These are phyloP conservation scores for Oegoconia quadripuncta DNA, from an alignment of 2,888 invertebrate species.

Conservation along the genomic window DNA sequence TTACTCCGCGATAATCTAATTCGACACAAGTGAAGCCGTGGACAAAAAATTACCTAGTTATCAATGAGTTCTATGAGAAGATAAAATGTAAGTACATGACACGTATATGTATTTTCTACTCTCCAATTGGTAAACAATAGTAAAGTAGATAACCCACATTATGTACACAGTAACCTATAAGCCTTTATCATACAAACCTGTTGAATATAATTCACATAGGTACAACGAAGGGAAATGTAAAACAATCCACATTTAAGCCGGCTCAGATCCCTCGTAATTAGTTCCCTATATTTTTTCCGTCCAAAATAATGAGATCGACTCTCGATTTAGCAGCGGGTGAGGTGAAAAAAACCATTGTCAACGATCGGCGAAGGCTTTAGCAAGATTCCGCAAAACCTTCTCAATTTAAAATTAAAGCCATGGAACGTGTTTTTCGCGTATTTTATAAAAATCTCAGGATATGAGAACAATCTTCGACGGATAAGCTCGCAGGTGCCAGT, in stretches of 20 bases:
- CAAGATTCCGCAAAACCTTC: slow-evolving; percentile 73
- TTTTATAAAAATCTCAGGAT: slow-evolving; percentile 77
- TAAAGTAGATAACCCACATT: too few relatives aligned
- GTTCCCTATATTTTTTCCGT: slow-evolving; percentile 54
- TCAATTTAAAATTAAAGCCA: slow-evolving; percentile 80
- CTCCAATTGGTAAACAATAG: too few relatives aligned
- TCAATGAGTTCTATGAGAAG: too few relatives aligned
- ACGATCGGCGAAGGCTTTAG: slow-evolving; percentile 64
- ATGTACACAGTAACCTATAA: too few relatives aligned
- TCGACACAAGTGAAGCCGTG: too few relatives aligned
- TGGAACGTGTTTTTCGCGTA: slow-evolving; percentile 78
- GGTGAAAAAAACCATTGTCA: slow-evolving; percentile 59
- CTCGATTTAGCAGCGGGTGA: slow-evolving; percentile 41
- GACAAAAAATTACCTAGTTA: too few relatives aligned
- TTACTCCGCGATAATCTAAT: too few relatives aligned
- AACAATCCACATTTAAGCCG: slow-evolving; percentile 15
- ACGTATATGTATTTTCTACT: too few relatives aligned
- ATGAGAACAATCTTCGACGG: slow-evolving; percentile 72
- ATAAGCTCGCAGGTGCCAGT: slow-evolving; percentile 43
- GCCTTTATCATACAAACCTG: too few relatives aligned
- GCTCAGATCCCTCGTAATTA: slow-evolving; percentile 58
- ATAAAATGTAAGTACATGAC: too few relatives aligned
- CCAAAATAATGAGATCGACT: slow-evolving; percentile 52
- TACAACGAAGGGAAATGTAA: neutral
- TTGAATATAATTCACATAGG: too few relatives aligned